These are phyloP conservation scores for Mesoligia furuncula DNA, from an alignment of 2,888 invertebrate species.

Conservation along the genomic window DNA sequence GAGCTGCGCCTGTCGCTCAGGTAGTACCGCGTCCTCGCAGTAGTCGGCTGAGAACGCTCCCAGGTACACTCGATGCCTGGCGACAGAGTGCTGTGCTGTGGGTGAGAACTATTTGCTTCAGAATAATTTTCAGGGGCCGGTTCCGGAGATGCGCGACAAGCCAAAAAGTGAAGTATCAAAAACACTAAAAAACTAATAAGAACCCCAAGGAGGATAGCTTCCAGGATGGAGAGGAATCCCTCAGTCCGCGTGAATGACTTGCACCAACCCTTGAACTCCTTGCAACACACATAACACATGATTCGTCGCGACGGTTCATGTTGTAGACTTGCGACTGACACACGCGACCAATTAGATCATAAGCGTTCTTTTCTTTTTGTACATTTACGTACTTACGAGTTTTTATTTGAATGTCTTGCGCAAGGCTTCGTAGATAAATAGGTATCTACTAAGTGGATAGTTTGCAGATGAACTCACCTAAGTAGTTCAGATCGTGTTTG, in stretches of 20 bases:
- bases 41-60: constrained; percentile 78
- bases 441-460: neutral
- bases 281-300: constrained; percentile 81
- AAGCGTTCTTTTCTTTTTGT: constrained; percentile 5
- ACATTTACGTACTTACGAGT: neutral
- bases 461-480: neutral
- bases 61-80: constrained; percentile 77
- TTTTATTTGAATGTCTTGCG: neutral
- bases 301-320: constrained; percentile 65
- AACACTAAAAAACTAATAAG: constrained; percentile 77
- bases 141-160: constrained; percentile 64
- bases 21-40: constrained; percentile 73
- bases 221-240: constrained; percentile 72
- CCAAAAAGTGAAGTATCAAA: constrained; percentile 78
- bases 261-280: constrained; percentile 81
- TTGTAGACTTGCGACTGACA: constrained; percentile 60
- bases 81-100: constrained; percentile 45
- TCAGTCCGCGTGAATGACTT: constrained; percentile 83
- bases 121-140: neutral
- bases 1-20: constrained; percentile 34
- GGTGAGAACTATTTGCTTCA: too few relatives aligned
- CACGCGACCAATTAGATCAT: constrained; percentile 74
- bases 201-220: constrained; percentile 74
- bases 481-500: too few relatives aligned
- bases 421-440: neutral